These are phyloP conservation scores for Clepsis dumicolana DNA, from an alignment of 2,888 invertebrate genomes.

Conservation along the genomic window DNA sequence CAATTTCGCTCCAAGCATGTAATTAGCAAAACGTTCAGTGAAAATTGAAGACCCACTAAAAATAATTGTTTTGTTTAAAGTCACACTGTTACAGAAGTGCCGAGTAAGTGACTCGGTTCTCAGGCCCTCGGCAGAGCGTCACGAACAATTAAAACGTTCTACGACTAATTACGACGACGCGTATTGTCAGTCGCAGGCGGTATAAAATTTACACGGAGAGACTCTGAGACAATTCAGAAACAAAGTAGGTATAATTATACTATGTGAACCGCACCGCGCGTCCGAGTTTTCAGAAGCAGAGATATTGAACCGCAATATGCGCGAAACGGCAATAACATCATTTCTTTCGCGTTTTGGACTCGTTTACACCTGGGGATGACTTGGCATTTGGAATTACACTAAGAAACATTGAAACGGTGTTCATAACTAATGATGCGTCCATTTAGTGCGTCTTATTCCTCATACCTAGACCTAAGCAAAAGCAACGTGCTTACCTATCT, in stretches of 20 bases:
- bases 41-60: background rate
- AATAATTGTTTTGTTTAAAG: conserved; percentile 6
- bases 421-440: too few relatives aligned
- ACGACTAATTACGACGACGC: conserved; percentile 34
- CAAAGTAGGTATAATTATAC: conserved; percentile 1
- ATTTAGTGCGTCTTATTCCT: background rate
- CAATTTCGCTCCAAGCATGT: too few relatives aligned
- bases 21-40: background rate
- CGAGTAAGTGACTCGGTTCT: conserved; percentile 7
- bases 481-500: too few relatives aligned
- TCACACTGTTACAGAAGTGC: background rate
- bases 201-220: conserved; percentile 17
- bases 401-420: too few relatives aligned
- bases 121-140: conserved; percentile 3
- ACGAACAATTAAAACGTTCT: conserved; percentile 30
- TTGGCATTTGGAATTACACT: too few relatives aligned
- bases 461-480: background rate
- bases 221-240: conserved; percentile 23
- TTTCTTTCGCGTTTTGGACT: background rate
- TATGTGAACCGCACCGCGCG: background rate
- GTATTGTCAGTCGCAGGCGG: conserved; percentile 28
- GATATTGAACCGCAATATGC: background rate
- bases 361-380: background rate
- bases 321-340: background rate
- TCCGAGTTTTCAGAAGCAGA: background rate